Evolutionary conservation across 2,113 vertebrate genomes (phyloP).

Genomic region (Tragelaphus scriptus): DNA sequence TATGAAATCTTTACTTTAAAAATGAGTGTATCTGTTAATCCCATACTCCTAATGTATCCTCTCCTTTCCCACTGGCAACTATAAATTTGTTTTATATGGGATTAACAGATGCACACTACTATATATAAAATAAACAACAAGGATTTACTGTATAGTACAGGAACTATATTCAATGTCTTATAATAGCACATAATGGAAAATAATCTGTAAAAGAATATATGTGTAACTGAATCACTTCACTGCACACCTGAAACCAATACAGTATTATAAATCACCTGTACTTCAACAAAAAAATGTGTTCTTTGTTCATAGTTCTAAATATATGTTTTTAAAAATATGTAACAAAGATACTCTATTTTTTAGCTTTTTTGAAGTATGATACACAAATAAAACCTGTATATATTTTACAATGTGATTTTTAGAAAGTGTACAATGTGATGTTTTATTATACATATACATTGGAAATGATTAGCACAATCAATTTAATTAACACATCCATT

Average conservation of each 20-base stretch:
- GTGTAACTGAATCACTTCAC: background rate
- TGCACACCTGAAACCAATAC: background rate
- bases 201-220: background rate
- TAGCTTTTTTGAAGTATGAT: background rate
- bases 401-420: background rate
- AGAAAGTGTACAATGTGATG: background rate
- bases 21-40: background rate
- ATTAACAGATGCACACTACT: background rate
- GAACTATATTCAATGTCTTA: background rate
- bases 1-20: background rate
- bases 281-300: background rate
- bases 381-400: background rate
- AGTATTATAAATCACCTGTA: background rate
- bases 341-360: background rate
- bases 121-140: background rate
- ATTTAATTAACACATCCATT: background rate
- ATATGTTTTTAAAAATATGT: background rate
- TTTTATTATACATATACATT: background rate
- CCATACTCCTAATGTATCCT: background rate
- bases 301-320: background rate
- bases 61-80: background rate
- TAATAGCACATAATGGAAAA: background rate
- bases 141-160: background rate
- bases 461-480: background rate
- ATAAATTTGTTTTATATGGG: background rate